These are phyloP conservation scores for Saccopteryx bilineata DNA, from an alignment of 2,113 vertebrate species.

Conservation along the genomic window DNA sequence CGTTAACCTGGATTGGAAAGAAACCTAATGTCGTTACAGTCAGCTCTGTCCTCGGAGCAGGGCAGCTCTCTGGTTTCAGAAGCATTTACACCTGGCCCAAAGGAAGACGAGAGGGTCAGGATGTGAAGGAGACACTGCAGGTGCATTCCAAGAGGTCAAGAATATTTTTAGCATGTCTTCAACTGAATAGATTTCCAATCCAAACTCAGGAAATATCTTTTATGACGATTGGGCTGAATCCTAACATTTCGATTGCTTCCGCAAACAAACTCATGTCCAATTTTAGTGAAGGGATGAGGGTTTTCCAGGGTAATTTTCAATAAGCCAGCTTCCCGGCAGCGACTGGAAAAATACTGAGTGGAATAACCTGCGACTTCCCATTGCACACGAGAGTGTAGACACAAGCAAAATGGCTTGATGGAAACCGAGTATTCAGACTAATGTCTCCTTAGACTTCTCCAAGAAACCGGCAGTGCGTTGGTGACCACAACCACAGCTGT, in stretches of 20 bases:
- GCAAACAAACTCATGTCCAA: constrained; percentile 56
- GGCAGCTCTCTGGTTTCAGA: not conserved
- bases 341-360: constrained; percentile 68
- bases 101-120: not conserved
- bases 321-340: constrained; percentile 53
- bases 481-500: not conserved
- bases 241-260: constrained; percentile 59
- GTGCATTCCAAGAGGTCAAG: constrained; percentile 36
- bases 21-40: not conserved
- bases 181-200: constrained; percentile 39
- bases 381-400: constrained; percentile 34
- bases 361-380: constrained; percentile 57
- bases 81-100: not conserved
- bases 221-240: constrained; percentile 47
- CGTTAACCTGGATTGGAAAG: constrained; percentile 31
- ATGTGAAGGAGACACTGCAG: not conserved
- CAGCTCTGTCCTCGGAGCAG: not conserved
- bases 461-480: constrained; percentile 19
- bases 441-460: not conserved
- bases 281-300: constrained; percentile 2
- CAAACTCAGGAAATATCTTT: constrained; percentile 60
- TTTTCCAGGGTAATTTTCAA: constrained; percentile 57
- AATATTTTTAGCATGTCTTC: constrained; percentile 55
- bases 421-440: constrained; percentile 18
- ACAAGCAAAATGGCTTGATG: constrained; percentile 50